Base-by-base conservation (phyloP, 2,888 invertebrate species). In the Zygaena filipendulae region DNA sequence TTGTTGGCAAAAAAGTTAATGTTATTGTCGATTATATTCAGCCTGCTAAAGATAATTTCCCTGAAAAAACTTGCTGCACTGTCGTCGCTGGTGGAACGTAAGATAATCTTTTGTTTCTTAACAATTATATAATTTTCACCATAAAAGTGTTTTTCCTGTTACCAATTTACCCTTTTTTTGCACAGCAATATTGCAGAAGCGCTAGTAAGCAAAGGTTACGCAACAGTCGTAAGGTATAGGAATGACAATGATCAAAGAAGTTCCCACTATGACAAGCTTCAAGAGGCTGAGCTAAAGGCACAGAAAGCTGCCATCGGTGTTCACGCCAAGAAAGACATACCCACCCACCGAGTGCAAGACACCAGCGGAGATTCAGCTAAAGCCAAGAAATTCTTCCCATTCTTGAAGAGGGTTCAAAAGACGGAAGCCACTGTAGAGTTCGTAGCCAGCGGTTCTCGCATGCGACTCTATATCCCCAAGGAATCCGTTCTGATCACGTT, bases 241-340 rank as follows among this genome's bases (percentile, higher is more conserved):
- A 93, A 92, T 53, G 97, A 97, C 58, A 97, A 99, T 57, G 97
- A 98, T 60, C 94, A 95, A 63, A 86, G 97, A 35, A 96, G 97
- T 23, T 89, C 92, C 0, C 90, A 90, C 40, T 99, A 98, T 59
- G 97, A 98, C 63, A 90, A 91, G 36, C 80, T 99, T 12, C 77
- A 96, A 32, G 90, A 92, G 32, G 98, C 98, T 1, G 98, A 99
- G 72, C 86, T 87, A 13, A 94, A 96, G 57, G 98, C 99, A 0
- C 84, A 86, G 38, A 97, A 97, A 69, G 89, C 90, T 6, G 83
- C 83, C 4, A 39, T 72, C 11, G 94, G 95, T 12, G 66, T 96
- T 28, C 91, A 94, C 52, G 88, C 90, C 13, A 94, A 93, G 67
- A 96, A 96, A 67, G 95, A 95, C 42, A 84, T 88, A 42, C 89